A percentile compares a stretch with the other conserved stretches of the same genome.
These are phyloP conservation scores for Arizona elegans DNA, from an alignment of 2,113 vertebrate species.

Conservation along the genomic window DNA sequence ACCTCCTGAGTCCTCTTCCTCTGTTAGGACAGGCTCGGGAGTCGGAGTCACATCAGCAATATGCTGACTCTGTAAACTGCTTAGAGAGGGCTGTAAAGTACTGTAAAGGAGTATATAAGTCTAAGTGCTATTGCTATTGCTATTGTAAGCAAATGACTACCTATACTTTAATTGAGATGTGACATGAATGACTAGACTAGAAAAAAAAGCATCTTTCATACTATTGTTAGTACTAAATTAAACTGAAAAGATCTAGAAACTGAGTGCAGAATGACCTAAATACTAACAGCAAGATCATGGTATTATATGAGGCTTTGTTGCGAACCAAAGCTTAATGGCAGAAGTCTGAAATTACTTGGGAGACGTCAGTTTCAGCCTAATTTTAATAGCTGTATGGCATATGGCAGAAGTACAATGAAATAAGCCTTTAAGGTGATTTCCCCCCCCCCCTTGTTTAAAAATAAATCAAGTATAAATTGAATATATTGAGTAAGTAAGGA, in stretches of 20 bases:
- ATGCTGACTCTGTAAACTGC: too few species aligned
- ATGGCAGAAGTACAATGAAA: not conserved
- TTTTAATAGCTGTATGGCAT: not conserved
- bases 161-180: not conserved
- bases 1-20: too few species aligned
- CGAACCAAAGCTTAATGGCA: not conserved
- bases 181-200: not conserved
- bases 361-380: not conserved
- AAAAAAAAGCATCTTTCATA: not conserved
- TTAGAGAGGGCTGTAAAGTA: too few species aligned
- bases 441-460: not conserved
- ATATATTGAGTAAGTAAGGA: not conserved
- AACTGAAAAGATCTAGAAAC: not conserved
- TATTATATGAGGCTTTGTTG: not conserved
- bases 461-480: not conserved
- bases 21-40: too few species aligned
- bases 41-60: too few species aligned
- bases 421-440: not conserved
- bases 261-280: not conserved
- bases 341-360: not conserved
- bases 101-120: too few species aligned
- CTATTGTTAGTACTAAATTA: not conserved
- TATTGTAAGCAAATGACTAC: too few species aligned
- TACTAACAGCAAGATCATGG: not conserved
- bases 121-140: too few species aligned